Base-by-base conservation (phyloP, 2,797 vertebrate species). In the Tauraco hartlaubi region DNA sequence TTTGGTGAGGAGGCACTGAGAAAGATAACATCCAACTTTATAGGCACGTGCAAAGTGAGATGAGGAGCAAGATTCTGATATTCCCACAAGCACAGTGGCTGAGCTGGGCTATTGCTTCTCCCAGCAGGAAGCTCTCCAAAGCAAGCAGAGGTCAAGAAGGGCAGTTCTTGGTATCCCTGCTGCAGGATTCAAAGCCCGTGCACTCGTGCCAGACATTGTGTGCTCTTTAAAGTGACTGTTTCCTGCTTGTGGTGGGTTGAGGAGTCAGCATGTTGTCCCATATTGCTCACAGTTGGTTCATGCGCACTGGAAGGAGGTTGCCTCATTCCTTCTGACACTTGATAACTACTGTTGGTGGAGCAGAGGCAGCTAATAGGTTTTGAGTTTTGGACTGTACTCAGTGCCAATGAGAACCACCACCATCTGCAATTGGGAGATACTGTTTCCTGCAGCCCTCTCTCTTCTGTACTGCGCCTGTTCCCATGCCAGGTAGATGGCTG, bases 131-230 rank as follows among this genome's bases (percentile, higher is more conserved):
- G 28, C 43, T 90, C 29, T 82, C 12, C 46, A 66, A 81, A 91
- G 46, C 17, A 68, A 71, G 28, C 14, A 49, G 28, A 5, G 11
- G 10, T 59, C 3, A 6, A 75, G 43, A 87, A 55, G n/a, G n/a
- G 41, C 72, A 91, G 15, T 74, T 94, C 33, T 84, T 74, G 43
- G 17, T 84, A n/a, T 58, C 80, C 28, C 46, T 22, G 7, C 33
- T 59, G 35, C 72, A 33, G 11, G 33, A 20, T 64, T 73, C 0
- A 5, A 80, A 73, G 31, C 31, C 46, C 0, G 0, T 35, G 13
- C 11, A 6, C 11, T 74, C 1, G 1, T 37, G 31, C 29, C 49
- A 83, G 49, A 26, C 14, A 15, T 43, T 0, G 0, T 37, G 26
- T 73, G 28, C 25, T 19, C 48, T 79, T 85, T 59, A 29, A 77